These are phyloP conservation scores for Pteronura brasiliensis DNA, from an alignment of 2,113 vertebrate species.

Conservation along the genomic window DNA sequence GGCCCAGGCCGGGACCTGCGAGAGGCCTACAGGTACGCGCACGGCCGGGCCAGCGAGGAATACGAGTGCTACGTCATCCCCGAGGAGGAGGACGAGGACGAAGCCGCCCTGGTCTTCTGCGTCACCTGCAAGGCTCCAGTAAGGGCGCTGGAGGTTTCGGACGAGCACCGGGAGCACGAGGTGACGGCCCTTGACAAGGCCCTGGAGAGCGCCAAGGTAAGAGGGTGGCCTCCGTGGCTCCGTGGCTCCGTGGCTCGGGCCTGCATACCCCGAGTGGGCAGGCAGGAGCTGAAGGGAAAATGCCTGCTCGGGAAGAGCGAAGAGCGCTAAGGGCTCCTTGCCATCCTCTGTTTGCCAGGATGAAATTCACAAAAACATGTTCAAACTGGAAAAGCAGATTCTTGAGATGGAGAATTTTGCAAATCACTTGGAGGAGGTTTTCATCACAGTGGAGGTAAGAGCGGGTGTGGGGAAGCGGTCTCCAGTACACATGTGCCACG, in stretches of 20 bases:
- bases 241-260: background rate
- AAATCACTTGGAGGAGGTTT: conserved; percentile 96
- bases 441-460: conserved; percentile 95
- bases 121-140: conserved; percentile 82
- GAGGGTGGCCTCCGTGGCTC: background rate
- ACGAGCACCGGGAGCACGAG: conserved; percentile 81
- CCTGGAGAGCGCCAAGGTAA: conserved; percentile 85
- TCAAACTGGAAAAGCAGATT: conserved; percentile 89
- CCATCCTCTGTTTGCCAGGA: conserved; percentile 77
- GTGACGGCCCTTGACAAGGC: conserved; percentile 81
- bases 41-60: conserved; percentile 57
- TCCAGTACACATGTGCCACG: accelerated
- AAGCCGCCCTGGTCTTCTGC: conserved; percentile 81
- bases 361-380: conserved; percentile 85
- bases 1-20: conserved; percentile 59
- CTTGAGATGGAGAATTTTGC: conserved; percentile 94
- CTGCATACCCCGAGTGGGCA: background rate
- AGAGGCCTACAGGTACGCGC: conserved; percentile 65
- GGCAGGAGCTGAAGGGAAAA: no score
- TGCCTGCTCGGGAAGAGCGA: no score
- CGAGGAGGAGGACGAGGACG: conserved; percentile 74
- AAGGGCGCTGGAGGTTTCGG: conserved; percentile 73
- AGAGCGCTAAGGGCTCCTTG: background rate
- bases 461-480: accelerated
- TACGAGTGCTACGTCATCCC: conserved; percentile 67